Percentiles rank a stretch among this genome's conserved stretches.
Evolutionary conservation across 1,140 invertebrate genomes (phyloP).

Genomic region (Scaptodrosophila lebanonensis): DNA sequence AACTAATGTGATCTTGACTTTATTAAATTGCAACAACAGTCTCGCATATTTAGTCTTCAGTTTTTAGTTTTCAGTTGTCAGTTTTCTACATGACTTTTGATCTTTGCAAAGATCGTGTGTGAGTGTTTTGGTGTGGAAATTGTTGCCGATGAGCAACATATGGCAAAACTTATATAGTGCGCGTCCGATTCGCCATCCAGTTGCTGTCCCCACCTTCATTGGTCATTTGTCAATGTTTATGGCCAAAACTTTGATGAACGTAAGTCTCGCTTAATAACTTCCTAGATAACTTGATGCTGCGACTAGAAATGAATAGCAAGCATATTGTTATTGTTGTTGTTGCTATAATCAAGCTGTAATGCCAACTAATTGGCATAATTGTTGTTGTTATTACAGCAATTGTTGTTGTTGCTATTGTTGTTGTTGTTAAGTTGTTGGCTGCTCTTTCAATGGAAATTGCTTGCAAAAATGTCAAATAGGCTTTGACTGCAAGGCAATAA

Average conservation of each 20-base stretch:
- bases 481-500: slow-evolving; percentile 50
- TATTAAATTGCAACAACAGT: slow-evolving; percentile 27
- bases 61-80: slow-evolving; percentile 9
- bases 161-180: slow-evolving; percentile 14
- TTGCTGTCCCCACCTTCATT: slow-evolving; percentile 43
- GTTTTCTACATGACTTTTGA: slow-evolving; percentile 57
- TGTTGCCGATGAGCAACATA: too few relatives aligned
- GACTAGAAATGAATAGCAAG: too few relatives aligned
- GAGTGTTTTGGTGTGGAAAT: too few relatives aligned
- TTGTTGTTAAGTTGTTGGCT: slow-evolving; percentile 46
- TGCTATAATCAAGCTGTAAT: slow-evolving; percentile 67
- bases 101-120: slow-evolving; percentile 63
- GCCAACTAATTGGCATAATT: slow-evolving; percentile 70
- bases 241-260: too few relatives aligned
- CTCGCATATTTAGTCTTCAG: slow-evolving; percentile 9
- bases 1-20: slow-evolving; percentile 56
- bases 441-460: slow-evolving; percentile 66
- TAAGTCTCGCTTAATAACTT: slow-evolving; percentile 51
- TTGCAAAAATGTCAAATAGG: slow-evolving; percentile 71
- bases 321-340: not conserved
- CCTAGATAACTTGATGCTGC: too few relatives aligned
- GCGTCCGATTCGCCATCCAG: too few relatives aligned
- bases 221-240: slow-evolving; percentile 28
- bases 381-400: slow-evolving; percentile 27
- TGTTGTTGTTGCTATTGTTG: slow-evolving; percentile 16